These are phyloP conservation scores for Pygathrix nemaeus DNA, from an alignment of 2,113 vertebrate species.

Conservation along the genomic window DNA sequence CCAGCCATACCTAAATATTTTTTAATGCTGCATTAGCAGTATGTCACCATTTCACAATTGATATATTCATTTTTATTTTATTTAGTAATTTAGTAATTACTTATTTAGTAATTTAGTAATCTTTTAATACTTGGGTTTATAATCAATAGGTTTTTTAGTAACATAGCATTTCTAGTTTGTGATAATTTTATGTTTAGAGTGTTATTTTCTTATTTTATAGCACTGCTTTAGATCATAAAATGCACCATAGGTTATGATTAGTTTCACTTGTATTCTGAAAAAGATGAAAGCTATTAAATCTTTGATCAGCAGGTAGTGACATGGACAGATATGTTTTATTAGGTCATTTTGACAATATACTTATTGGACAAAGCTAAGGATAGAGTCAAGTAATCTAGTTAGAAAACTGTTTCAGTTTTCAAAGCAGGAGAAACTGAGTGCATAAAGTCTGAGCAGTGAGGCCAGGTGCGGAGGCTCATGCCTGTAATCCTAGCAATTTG, in stretches of 20 bases:
- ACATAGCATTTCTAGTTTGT: neutral
- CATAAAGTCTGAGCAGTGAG: neutral
- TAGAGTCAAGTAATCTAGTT: neutral
- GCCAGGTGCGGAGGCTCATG: fast-evolving
- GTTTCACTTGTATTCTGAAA: neutral
- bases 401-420: neutral
- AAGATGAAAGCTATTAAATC: neutral
- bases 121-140: neutral
- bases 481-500: no score
- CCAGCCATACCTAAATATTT: neutral
- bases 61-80: neutral
- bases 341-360: neutral
- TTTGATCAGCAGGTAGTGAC: neutral
- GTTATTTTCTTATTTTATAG: neutral
- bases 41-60: neutral
- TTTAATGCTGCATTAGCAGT: neutral
- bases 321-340: neutral
- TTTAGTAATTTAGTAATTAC: neutral
- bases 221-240: neutral
- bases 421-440: neutral
- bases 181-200: neutral
- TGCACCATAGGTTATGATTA: neutral
- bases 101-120: neutral
- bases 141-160: neutral
- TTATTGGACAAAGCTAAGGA: neutral